Conservation (phyloP, 2,797 vertebrate species). For the Urosaurus nigricauda region DNA sequence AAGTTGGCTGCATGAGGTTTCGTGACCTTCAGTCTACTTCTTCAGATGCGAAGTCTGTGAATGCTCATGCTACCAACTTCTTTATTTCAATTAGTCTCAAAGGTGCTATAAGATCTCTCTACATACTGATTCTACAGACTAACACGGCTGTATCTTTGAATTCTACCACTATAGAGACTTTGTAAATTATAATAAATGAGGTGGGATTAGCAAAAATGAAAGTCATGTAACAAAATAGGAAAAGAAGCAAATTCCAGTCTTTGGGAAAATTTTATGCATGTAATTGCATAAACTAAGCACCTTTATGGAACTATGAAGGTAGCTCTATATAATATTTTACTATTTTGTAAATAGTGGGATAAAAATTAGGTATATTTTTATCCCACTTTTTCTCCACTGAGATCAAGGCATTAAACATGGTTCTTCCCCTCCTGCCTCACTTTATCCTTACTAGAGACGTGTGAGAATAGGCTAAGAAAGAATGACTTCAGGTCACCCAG, state of each 20-base stretch:
- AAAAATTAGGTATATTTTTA: not conserved
- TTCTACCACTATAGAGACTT: not conserved
- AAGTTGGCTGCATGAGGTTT: too few species aligned
- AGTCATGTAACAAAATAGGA: not conserved
- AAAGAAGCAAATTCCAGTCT: not conserved
- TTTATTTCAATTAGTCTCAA: too few species aligned
- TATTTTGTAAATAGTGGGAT: not conserved
- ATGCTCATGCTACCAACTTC: too few species aligned
- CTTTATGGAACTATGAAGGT: not conserved
- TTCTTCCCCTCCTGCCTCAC: not conserved
- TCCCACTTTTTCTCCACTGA: not conserved
- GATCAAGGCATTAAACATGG: not conserved
- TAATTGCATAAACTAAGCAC: not conserved
- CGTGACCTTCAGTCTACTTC: too few species aligned
- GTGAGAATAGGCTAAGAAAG: not conserved
- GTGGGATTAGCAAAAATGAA: not conserved
- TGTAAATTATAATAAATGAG: not conserved
- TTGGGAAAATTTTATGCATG: not conserved
- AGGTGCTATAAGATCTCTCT: too few species aligned
- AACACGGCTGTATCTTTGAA: too few species aligned
- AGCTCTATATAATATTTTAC: not conserved
- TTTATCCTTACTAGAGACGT: not conserved
- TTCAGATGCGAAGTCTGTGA: too few species aligned
- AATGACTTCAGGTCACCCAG: not conserved
- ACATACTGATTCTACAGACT: too few species aligned